Evolutionary conservation across 2,797 vertebrate species (phyloP).

Genomic region (Gobio occitaniae): DNA sequence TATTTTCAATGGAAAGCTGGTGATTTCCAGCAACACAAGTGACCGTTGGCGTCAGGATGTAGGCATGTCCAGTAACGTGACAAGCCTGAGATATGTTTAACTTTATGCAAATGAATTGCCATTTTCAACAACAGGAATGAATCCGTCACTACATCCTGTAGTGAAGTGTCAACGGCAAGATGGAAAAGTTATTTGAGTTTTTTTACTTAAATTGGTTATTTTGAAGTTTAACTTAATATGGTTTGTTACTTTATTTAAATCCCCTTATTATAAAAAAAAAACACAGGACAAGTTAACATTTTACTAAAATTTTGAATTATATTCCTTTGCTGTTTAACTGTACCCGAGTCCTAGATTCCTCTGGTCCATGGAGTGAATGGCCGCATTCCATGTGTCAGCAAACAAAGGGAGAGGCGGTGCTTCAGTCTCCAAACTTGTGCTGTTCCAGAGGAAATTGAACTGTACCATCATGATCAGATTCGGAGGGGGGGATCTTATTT

Average conservation of each 20-base stretch:
- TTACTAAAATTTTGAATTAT: background rate
- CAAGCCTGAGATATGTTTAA: background rate
- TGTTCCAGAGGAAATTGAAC: too few relatives aligned
- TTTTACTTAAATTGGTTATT: too few relatives aligned
- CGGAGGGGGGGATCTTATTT: background rate
- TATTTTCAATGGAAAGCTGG: background rate
- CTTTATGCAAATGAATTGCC: background rate
- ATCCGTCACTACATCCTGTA: background rate
- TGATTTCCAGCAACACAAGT: background rate
- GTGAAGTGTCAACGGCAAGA: background rate
- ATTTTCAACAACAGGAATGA: background rate
- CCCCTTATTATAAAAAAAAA: too few relatives aligned
- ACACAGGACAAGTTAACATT: too few relatives aligned
- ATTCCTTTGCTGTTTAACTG: background rate
- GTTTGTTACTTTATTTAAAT: too few relatives aligned
- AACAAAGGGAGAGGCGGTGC: background rate
- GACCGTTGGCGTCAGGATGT: background rate
- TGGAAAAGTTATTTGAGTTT: too few relatives aligned
- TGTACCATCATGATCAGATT: too few relatives aligned
- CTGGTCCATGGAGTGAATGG: background rate
- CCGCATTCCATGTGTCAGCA: background rate
- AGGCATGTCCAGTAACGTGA: background rate
- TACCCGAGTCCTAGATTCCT: background rate
- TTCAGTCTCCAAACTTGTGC: too few relatives aligned
- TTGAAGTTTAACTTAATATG: too few relatives aligned